Conservation (phyloP, 2,113 vertebrate genomes). For the Sterrhoptilus dennistouni region DNA sequence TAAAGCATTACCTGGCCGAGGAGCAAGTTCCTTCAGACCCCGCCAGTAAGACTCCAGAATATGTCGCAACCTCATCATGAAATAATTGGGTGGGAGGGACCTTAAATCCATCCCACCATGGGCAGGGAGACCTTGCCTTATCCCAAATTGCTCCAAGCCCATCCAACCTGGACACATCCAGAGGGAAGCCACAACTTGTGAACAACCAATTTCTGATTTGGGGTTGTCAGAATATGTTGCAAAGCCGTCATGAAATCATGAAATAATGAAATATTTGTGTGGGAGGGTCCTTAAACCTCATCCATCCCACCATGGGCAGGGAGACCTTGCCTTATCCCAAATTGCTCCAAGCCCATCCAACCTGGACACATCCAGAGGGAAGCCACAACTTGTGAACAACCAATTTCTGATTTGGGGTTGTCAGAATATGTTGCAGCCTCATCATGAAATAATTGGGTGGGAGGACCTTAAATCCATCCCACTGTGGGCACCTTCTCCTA, state of each 20-base stretch:
- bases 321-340: neutral
- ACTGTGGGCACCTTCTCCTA: neutral
- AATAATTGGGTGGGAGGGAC: neutral
- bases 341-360: neutral
- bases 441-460: neutral
- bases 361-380: neutral
- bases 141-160: neutral
- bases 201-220: neutral
- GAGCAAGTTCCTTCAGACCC: constrained; percentile 71
- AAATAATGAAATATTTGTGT: neutral
- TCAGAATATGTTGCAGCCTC: neutral
- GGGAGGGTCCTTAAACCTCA: neutral
- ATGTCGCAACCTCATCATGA: rapidly evolving
- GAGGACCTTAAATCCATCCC: neutral
- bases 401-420: neutral
- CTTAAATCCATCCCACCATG: neutral
- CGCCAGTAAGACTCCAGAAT: constrained; percentile 77
- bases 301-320: neutral
- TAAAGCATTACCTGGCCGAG: constrained; percentile 85
- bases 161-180: neutral
- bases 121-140: too few species aligned
- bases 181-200: rapidly evolving
- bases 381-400: rapidly evolving
- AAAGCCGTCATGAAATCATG: too few species aligned
- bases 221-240: too few species aligned